These are phyloP conservation scores for Platichthys stellatus DNA, from an alignment of 2,113 vertebrate genomes.

Conservation along the genomic window DNA sequence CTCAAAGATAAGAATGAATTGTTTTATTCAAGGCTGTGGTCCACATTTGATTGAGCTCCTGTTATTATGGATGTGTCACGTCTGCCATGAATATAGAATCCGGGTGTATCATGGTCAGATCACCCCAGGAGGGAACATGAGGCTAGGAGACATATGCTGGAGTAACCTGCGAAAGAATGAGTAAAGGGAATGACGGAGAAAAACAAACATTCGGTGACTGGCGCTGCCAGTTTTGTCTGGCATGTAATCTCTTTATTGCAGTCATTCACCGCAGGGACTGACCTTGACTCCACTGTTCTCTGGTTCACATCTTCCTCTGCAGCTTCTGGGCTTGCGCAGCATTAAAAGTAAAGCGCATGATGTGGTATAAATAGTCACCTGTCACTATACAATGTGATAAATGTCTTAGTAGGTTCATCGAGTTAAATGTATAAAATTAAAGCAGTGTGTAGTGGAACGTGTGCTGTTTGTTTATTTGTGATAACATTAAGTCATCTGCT, in stretches of 20 bases:
- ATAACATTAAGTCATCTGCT: slow-evolving; percentile 67
- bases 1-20: neutral
- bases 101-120: slow-evolving; percentile 8
- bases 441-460: neutral
- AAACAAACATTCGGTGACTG: slow-evolving; percentile 64
- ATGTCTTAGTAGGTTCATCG: neutral
- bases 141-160: neutral
- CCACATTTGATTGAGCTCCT: neutral
- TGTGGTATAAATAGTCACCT: neutral
- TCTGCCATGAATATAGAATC: neutral
- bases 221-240: slow-evolving; percentile 68
- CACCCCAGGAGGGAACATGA: neutral
- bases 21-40: neutral
- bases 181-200: slow-evolving; percentile 29
- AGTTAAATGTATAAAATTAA: neutral
- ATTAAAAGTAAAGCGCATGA: neutral
- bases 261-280: slow-evolving; percentile 55
- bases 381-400: slow-evolving; percentile 1
- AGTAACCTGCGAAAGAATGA: slow-evolving; percentile 9
- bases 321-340: slow-evolving; percentile 4
- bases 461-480: slow-evolving; percentile 58
- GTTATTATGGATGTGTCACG: neutral
- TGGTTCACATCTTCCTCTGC: slow-evolving; percentile 13
- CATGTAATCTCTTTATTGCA: slow-evolving; percentile 72
- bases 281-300: slow-evolving; percentile 68